These are phyloP conservation scores for Pardosa pseudoannulata DNA, from an alignment of 2,888 invertebrate species.

Conservation along the genomic window DNA sequence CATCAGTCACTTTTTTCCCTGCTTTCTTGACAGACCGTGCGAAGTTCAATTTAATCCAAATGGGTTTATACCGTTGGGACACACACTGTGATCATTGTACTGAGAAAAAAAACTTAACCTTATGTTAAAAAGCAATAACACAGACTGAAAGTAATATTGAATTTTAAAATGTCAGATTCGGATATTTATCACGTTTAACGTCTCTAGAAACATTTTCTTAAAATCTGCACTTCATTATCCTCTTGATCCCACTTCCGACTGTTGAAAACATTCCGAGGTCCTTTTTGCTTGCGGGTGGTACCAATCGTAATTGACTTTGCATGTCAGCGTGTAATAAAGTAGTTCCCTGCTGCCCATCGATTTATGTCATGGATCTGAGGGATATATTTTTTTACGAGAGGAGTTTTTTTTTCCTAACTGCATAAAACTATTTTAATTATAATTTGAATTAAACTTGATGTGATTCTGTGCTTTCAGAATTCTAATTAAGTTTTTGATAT, in stretches of 20 bases:
- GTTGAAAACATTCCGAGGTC: conserved; percentile 52
- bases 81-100: background rate
- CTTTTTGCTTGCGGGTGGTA: conserved; percentile 63
- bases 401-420: too few species aligned
- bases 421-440: too few species aligned
- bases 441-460: too few species aligned
- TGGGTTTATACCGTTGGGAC: too few species aligned
- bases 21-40: too few species aligned
- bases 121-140: background rate
- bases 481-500: too few species aligned
- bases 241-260: conserved; percentile 30
- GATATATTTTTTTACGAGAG: too few species aligned
- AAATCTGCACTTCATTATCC: conserved; percentile 31
- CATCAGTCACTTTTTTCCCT: too few species aligned
- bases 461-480: too few species aligned
- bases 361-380: conserved; percentile 12
- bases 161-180: conserved; percentile 50
- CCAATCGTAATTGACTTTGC: conserved; percentile 65
- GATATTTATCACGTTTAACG: conserved; percentile 59
- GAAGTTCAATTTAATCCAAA: too few species aligned
- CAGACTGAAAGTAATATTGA: background rate
- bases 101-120: background rate
- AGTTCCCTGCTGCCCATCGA: conserved; percentile 66
- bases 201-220: conserved; percentile 26
- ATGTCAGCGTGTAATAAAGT: conserved; percentile 66